A percentile compares a stretch with the other conserved stretches of the same genome.
Conservation (phyloP, 2,113 vertebrate species). For the Psammodynastes pulverulentus region DNA sequence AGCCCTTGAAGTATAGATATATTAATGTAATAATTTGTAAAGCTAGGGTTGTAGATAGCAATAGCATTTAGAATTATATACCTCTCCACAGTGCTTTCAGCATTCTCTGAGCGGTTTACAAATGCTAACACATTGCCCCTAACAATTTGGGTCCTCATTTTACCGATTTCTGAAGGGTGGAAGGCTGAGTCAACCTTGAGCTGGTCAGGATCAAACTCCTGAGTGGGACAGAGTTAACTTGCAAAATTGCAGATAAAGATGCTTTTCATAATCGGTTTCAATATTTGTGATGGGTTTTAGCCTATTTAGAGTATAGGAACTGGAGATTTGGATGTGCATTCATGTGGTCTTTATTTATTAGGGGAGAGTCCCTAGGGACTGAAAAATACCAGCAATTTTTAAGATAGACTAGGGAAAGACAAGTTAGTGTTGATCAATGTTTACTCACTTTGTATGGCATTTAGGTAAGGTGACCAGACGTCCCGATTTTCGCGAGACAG, state of each 20-base stretch:
- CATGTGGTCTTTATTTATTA: background rate
- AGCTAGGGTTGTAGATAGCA: background rate
- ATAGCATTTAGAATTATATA: background rate
- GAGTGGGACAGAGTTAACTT: background rate
- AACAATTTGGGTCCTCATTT: background rate
- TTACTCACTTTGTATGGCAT: background rate
- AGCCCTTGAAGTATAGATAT: background rate
- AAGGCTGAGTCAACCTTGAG: background rate
- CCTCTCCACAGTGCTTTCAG: background rate
- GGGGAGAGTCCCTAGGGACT: background rate
- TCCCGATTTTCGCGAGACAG: too few relatives aligned
- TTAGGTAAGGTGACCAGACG: too few relatives aligned
- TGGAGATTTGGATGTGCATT: background rate
- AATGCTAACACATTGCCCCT: background rate
- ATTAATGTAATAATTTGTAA: background rate
- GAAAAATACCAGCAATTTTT: background rate
- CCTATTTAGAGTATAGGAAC: background rate
- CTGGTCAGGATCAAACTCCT: background rate
- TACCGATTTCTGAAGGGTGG: background rate
- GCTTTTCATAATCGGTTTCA: background rate
- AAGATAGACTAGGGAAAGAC: background rate
- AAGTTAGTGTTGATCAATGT: background rate
- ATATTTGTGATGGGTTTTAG: background rate
- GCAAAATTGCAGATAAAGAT: background rate
- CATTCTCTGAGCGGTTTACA: background rate